Percentiles rank a stretch among this genome's conserved stretches.
Conservation (phyloP, 2,888 invertebrate genomes). For the Gonocerus acuteangulatus region DNA sequence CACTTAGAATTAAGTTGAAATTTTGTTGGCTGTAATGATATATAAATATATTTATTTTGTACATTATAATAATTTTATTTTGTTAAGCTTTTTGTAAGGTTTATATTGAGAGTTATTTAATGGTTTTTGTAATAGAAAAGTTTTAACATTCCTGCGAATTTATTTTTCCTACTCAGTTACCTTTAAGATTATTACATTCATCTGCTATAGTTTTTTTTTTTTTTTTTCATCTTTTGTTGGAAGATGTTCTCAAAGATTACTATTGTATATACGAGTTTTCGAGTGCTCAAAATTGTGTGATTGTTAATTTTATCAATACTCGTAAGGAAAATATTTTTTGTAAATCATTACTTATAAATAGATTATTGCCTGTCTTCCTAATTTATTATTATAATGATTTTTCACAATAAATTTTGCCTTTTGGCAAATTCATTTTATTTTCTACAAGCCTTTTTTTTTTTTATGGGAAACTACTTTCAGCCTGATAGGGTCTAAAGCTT, state of each 20-base stretch:
- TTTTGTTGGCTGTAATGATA: not conserved
- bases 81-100: not conserved
- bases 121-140: not conserved
- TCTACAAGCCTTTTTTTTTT: not conserved
- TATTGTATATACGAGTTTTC: not conserved
- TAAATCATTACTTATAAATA: constrained; percentile 12
- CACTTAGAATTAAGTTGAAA: not conserved
- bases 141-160: constrained; percentile 16
- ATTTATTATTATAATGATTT: constrained; percentile 1
- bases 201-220: not conserved
- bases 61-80: constrained; percentile 5
- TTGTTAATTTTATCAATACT: constrained; percentile 3
- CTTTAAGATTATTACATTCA: not conserved
- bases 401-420: too few species aligned
- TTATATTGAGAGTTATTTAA: not conserved
- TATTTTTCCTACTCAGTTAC: not conserved
- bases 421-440: not conserved
- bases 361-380: constrained; percentile 16
- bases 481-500: not conserved
- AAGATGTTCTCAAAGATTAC: too few species aligned
- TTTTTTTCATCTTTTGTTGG: too few species aligned
- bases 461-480: not conserved
- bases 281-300: constrained; percentile 22
- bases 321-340: constrained; percentile 21
- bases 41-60: constrained; percentile 16